phyloP scores from a whole-genome alignment of 2,113 vertebrate species.

The Paracanthobrama guichenoti region DNA sequence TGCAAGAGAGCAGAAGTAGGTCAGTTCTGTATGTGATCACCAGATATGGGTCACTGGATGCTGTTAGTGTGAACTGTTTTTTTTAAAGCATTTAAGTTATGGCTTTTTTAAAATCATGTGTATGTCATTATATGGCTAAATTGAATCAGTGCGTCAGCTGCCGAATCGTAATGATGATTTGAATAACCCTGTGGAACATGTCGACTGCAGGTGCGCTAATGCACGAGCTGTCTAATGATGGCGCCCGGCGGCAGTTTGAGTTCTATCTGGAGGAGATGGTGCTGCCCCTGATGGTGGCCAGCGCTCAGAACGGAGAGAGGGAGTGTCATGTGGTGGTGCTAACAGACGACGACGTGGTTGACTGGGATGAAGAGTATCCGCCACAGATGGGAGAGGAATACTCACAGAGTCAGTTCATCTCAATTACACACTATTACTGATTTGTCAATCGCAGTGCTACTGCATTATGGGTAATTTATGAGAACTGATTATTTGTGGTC shows the following conservation, averaged over 20 bases:
- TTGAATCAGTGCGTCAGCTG: neutral
- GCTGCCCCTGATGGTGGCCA: constrained; percentile 93
- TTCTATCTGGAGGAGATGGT: constrained; percentile 93
- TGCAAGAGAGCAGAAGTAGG: constrained; percentile 62
- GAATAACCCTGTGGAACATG: too few relatives aligned
- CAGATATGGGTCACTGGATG: constrained; percentile 24
- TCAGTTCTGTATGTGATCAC: constrained; percentile 59
- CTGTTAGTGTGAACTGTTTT: neutral
- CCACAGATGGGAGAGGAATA: constrained; percentile 97
- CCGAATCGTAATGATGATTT: neutral
- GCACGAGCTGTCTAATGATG: constrained; percentile 94
- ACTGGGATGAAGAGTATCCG: constrained; percentile 95
- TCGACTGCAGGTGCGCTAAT: constrained; percentile 83
- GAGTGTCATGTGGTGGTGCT: constrained; percentile 95
- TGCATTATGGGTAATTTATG: neutral
- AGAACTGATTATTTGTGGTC: neutral
- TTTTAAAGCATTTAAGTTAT: neutral
- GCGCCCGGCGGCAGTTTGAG: constrained; percentile 91
- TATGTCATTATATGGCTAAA: neutral
- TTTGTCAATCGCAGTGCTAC: neutral
- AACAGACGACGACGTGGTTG: constrained; percentile 92
- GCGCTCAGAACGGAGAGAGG: constrained; percentile 89
- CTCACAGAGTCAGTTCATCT: constrained; percentile 80
- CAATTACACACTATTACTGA: neutral
- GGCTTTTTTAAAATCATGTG: neutral